These are phyloP conservation scores for Drosophila austrosaltans DNA, from an alignment of 2,888 invertebrate genomes.

Conservation along the genomic window DNA sequence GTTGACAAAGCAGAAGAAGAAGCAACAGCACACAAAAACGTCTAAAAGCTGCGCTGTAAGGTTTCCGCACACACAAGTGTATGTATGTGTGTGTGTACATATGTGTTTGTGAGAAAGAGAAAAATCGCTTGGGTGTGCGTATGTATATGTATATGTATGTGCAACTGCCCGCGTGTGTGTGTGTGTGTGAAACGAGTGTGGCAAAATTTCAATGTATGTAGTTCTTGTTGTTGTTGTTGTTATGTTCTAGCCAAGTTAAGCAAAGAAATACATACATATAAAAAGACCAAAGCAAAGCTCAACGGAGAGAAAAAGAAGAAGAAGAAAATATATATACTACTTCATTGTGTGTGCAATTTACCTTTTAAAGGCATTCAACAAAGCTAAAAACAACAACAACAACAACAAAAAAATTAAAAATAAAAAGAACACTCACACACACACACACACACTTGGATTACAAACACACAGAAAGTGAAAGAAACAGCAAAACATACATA, in stretches of 20 bases:
- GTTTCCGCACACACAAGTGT: conserved; percentile 51
- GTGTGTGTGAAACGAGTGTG: conserved; percentile 33
- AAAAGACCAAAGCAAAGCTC: conserved; percentile 45
- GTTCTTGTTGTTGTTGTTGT: conserved; percentile 67
- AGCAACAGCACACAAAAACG: conserved; percentile 59
- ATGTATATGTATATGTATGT: too few relatives aligned
- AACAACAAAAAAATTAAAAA: not conserved
- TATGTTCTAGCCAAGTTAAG: conserved; percentile 76
- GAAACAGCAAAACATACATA: conserved; percentile 37
- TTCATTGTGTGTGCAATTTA: conserved; percentile 55
- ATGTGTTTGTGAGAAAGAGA: conserved; percentile 20
- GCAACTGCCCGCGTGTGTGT: conserved; percentile 1
- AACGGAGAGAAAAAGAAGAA: conserved; percentile 28
- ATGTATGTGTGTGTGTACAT: conserved; percentile 24
- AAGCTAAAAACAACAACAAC: conserved; percentile 20
- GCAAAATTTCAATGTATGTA: conserved; percentile 61
- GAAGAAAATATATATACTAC: conserved; percentile 11
- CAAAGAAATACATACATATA: conserved; percentile 42
- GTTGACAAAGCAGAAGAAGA: conserved; percentile 55
- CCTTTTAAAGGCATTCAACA: conserved; percentile 56
- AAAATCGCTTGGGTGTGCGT: conserved; percentile 18
- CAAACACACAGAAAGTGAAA: conserved; percentile 59
- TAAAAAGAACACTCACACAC: conserved; percentile 16
- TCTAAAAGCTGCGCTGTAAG: conserved; percentile 70
- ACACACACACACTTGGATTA: too few relatives aligned